Base-by-base conservation (phyloP, 2,888 invertebrate genomes). In the Dicyrtomina minuta region DNA sequence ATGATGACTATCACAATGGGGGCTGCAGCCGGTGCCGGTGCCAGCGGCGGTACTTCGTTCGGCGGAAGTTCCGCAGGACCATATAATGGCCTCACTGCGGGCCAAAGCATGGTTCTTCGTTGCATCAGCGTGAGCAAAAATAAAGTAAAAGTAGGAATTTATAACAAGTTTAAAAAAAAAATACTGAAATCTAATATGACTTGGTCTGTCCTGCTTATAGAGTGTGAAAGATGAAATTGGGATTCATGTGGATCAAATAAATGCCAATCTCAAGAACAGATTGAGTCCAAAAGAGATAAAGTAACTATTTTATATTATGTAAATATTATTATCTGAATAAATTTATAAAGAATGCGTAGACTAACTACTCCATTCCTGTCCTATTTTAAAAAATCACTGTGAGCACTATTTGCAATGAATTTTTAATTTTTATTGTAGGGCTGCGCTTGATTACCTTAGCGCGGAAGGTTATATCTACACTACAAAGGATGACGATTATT, bases 401-500 rank as follows among this genome's bases (percentile, higher is more conserved):
- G n/a, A n/a, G n/a, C n/a, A n/a, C n/a, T n/a, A n/a, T n/a, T n/a
- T n/a, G n/a, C n/a, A n/a, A n/a, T n/a, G n/a, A n/a, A n/a, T n/a
- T 3, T 33, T 5, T 33, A 8, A 20, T 51, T 22, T 3, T n/a
- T n/a, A n/a, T n/a, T 60, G n/a, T 68, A 79, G 79, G 55, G 80
- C 81, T 49, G 80, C 81, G 8, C 78, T 91, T 73, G 89, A 90
- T 13, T 90, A 88, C 77, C 83, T 92, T 71, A 86, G 87, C 46
- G 85, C 85, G 24, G 92, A 92, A 81, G 92, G 92, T 0, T 90
- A 91, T 78, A 87, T 90, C 72, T 93, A 90, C 80, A 88, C 91
- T 0, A 92, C 91, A 0, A 86, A 89, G 74, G 91, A 92, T 82
- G 87, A 89, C 69, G 88, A 90, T 79, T 90, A 91, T 80, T 92